These are phyloP conservation scores for Tetropium fuscum DNA, from an alignment of 2,888 invertebrate genomes.

Conservation along the genomic window DNA sequence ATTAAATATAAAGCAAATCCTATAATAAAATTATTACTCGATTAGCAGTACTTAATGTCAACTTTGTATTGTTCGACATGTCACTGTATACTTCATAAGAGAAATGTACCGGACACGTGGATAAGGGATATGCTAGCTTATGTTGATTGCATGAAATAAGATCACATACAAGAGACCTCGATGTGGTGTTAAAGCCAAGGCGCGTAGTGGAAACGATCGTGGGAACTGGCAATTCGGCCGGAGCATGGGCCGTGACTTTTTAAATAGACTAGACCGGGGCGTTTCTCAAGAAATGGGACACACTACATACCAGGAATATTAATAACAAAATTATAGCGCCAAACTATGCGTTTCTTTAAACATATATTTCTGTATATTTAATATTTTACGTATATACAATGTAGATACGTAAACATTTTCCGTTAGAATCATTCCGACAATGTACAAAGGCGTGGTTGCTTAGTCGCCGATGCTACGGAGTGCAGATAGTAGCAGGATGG, in stretches of 20 bases:
- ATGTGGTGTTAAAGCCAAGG: slow-evolving; percentile 13
- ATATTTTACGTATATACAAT: no score
- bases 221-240: slow-evolving; percentile 33
- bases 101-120: no score
- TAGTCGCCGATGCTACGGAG: slow-evolving; percentile 24
- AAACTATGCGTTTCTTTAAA: no score
- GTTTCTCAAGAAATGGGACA: background rate
- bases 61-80: no score
- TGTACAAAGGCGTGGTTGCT: background rate
- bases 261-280: background rate
- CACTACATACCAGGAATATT: background rate
- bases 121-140: slow-evolving; percentile 5
- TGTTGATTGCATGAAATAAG: slow-evolving; percentile 27
- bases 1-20: no score
- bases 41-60: no score
- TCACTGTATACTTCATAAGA: no score
- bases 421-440: background rate
- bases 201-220: slow-evolving; percentile 29
- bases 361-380: no score
- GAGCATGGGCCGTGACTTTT: background rate
- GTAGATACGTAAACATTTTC: background rate
- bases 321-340: background rate
- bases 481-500: slow-evolving; percentile 14
- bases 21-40: no score
- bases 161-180: slow-evolving; percentile 15